Evolutionary conservation across 2,888 invertebrate genomes (phyloP), one percentile per base, ranked within the genome.

Genomic region (Cephus pygmeus): DNA sequence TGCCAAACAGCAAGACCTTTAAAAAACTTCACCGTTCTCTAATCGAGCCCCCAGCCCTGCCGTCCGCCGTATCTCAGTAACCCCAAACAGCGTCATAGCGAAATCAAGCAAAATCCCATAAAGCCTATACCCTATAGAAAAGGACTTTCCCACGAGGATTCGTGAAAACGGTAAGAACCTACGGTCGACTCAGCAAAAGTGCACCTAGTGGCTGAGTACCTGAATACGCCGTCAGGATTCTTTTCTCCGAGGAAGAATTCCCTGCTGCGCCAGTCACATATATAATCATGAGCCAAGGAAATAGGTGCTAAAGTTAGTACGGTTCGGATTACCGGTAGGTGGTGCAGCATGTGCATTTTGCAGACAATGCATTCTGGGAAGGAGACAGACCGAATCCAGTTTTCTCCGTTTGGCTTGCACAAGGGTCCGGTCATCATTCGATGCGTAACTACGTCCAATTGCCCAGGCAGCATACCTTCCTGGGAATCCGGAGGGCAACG

Each of bases 381-480:
- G 84, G 31, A 56, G 82, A 83, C 82, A 85, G 77, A 23, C 83
- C 83, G 84, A 81, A 85, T 85, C 82, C 82, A 84, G 84, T 83
- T 85, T 86, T 82, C 84, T 84, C 84, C 79, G 74, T 75, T 79
- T 80, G 79, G 79, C 76, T 80, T 74, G 33, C 77, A 81, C 81
- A 81, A 76, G 73, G 79, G 81, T 83, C 69, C 75, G 68, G 33
- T 23, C 34, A 81, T 80, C 80, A 82, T 84, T 83, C 85, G 87
- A 84, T 85, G 84, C 88, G 84, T 87, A 87, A 89, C 88, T 87
- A 84, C 85, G 83, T 88, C 84, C 88, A 86, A 89, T 89, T 88
- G 86, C 87, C 77, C 69, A 75, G 56, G 69, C 77, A 77, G 83
- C 79, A 76, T 82, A 81, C 79, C 81, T 84, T 81, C 80, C 82